Percentiles rank a stretch among this genome's conserved stretches.
Conservation (phyloP, 2,888 invertebrate species). For the Baronia brevicornis region DNA sequence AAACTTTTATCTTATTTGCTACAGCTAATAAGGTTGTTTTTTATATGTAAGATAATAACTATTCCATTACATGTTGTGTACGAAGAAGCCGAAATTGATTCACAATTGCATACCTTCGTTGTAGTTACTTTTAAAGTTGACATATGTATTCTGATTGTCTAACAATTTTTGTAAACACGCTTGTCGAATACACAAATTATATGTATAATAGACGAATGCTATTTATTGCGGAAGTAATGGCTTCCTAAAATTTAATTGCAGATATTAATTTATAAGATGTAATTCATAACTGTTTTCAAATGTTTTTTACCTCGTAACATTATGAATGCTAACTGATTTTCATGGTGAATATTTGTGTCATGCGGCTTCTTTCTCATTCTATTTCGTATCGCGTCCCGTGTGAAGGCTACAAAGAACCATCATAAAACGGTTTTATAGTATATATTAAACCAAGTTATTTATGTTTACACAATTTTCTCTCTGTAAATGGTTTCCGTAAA, state of each 20-base stretch:
- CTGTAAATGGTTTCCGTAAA: conserved; percentile 10
- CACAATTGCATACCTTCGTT: conserved; percentile 50
- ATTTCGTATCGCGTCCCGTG: conserved; percentile 52
- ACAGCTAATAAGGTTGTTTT: conserved; percentile 11
- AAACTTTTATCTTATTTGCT: conserved; percentile 15
- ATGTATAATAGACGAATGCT: conserved; percentile 64
- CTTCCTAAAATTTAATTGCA: conserved; percentile 74
- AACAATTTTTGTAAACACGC: conserved; percentile 76
- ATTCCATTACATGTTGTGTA: conserved; percentile 26
- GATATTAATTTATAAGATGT: conserved; percentile 46
- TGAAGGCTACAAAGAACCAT: conserved; percentile 55
- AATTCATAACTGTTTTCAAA: conserved; percentile 38
- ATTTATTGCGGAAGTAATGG: conserved; percentile 77
- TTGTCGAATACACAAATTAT: conserved; percentile 72
- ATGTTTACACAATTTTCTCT: conserved; percentile 7
- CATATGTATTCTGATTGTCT: conserved; percentile 47
- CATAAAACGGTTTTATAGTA: conserved; percentile 32
- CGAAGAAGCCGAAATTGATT: conserved; percentile 28
- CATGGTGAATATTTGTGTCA: conserved; percentile 44
- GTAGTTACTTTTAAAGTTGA: conserved; percentile 34
- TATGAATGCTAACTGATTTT: conserved; percentile 31
- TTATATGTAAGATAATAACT: conserved; percentile 18
- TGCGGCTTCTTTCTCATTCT: conserved; percentile 49
- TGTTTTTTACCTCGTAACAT: conserved; percentile 26
- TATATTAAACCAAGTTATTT: conserved; percentile 7